A percentile compares a stretch with the other conserved stretches of the same genome.
phyloP scores from a whole-genome alignment of 1,140 invertebrate genomes.

The Venustaconcha ellipsiformis region DNA sequence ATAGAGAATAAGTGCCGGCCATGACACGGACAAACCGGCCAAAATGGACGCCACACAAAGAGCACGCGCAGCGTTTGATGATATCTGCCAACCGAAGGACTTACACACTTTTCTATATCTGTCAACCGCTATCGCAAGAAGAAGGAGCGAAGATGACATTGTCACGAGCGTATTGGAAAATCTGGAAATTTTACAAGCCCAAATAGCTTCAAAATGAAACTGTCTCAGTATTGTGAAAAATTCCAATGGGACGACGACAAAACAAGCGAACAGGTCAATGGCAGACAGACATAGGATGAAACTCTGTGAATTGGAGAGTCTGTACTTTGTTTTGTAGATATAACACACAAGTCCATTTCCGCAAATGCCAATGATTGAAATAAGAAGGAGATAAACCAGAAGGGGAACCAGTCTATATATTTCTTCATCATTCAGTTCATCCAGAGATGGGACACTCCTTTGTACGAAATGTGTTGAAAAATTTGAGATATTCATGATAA shows the following conservation, averaged over 20 bases:
- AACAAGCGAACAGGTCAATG: slow-evolving; percentile 22
- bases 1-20: slow-evolving; percentile 10
- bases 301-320: slow-evolving; percentile 13
- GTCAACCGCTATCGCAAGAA: slow-evolving; percentile 20
- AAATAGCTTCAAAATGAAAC: slow-evolving; percentile 12
- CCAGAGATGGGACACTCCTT: background rate
- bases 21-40: background rate
- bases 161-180: slow-evolving; percentile 21
- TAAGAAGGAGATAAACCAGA: slow-evolving; percentile 11
- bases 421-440: slow-evolving; percentile 24
- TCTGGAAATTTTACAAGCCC: slow-evolving; percentile 22
- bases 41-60: slow-evolving; percentile 6
- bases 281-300: slow-evolving; percentile 23
- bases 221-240: slow-evolving; percentile 11
- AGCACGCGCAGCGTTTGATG: background rate
- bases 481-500: no score
- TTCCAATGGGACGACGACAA: slow-evolving; percentile 23
- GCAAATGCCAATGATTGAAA: slow-evolving; percentile 15
- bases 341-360: slow-evolving; percentile 34
- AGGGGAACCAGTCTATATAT: slow-evolving; percentile 10
- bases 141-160: slow-evolving; percentile 9
- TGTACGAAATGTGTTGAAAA: no score
- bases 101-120: slow-evolving; percentile 27
- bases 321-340: slow-evolving; percentile 27
- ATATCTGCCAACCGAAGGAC: slow-evolving; percentile 23